phyloP scores from a whole-genome alignment of 1,140 invertebrate genomes.

The Paracyclopina nana region DNA sequence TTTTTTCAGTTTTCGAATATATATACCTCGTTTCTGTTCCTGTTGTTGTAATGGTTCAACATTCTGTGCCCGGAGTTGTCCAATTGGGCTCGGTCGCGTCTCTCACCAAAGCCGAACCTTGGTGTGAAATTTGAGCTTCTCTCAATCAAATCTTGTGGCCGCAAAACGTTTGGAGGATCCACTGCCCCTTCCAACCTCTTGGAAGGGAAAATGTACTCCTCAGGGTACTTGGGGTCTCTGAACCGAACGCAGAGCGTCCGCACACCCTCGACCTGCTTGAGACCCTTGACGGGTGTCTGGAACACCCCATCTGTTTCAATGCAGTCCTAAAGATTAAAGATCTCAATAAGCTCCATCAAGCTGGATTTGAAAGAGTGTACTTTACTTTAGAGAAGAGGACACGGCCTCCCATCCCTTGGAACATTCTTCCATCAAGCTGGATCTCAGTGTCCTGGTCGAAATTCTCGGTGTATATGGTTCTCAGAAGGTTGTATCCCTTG shows the following conservation, averaged over 20 bases:
- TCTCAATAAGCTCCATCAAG: background rate
- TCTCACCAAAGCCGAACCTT: slow-evolving; percentile 41
- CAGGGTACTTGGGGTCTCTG: slow-evolving; percentile 54
- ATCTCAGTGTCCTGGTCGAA: slow-evolving; percentile 28
- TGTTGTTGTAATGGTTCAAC: slow-evolving; percentile 1
- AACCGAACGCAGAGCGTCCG: slow-evolving; percentile 26
- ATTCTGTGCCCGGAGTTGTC: slow-evolving; percentile 4
- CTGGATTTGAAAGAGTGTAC: slow-evolving; percentile 9
- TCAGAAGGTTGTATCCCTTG: slow-evolving; percentile 42
- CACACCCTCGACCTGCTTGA: background rate
- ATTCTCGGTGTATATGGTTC: slow-evolving; percentile 41
- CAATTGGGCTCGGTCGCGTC: slow-evolving; percentile 25
- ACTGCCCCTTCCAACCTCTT: slow-evolving; percentile 39
- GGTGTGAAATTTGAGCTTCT: slow-evolving; percentile 39
- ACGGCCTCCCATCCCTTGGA: slow-evolving; percentile 50
- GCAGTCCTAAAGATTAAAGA: slow-evolving; percentile 5
- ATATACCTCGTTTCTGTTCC: background rate
- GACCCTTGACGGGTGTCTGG: background rate
- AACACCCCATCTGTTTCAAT: background rate
- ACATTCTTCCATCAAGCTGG: slow-evolving; percentile 25
- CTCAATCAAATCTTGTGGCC: slow-evolving; percentile 44
- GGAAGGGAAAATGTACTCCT: slow-evolving; percentile 56
- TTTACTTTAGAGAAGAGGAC: slow-evolving; percentile 46
- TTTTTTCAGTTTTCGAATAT: background rate
- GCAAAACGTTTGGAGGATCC: slow-evolving; percentile 51